These are phyloP conservation scores for Sabellastarte sp. DNA, from an alignment of 2,888 invertebrate species.

Conservation along the genomic window DNA sequence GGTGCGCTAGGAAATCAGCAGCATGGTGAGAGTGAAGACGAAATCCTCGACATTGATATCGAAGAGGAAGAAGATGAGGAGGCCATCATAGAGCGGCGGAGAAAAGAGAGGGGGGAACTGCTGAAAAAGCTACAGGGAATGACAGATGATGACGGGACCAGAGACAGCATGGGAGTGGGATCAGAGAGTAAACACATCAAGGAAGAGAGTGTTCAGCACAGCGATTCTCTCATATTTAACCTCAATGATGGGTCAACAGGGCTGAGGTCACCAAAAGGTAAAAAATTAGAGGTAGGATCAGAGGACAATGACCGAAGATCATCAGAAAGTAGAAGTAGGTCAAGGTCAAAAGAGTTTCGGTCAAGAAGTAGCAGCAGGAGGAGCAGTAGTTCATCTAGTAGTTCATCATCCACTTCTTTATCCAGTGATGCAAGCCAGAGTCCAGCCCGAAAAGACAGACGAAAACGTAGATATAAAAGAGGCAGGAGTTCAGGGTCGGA, in stretches of 20 bases:
- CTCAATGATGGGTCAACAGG: no score
- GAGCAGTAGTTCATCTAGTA: no score
- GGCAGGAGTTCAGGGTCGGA: no score
- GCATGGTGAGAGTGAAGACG: constrained; percentile 51
- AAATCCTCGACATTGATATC: constrained; percentile 68
- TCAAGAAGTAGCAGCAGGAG: no score
- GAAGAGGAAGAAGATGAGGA: constrained; percentile 76
- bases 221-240: no score
- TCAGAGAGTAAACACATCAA: not conserved
- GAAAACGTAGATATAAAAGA: no score
- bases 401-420: no score
- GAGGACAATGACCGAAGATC: not conserved
- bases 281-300: not conserved
- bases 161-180: not conserved
- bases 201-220: no score
- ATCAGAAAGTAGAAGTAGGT: not conserved
- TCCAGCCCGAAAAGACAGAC: no score
- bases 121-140: constrained; percentile 62
- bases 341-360: no score
- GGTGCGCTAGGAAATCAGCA: constrained; percentile 71
- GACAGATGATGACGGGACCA: not conserved
- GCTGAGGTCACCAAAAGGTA: not conserved
- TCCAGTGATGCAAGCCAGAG: no score
- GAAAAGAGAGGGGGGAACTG: constrained; percentile 84
- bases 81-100: constrained; percentile 82